Evolutionary conservation across 2,113 vertebrate genomes (phyloP).

Genomic region (Ardeotis arabs): DNA sequence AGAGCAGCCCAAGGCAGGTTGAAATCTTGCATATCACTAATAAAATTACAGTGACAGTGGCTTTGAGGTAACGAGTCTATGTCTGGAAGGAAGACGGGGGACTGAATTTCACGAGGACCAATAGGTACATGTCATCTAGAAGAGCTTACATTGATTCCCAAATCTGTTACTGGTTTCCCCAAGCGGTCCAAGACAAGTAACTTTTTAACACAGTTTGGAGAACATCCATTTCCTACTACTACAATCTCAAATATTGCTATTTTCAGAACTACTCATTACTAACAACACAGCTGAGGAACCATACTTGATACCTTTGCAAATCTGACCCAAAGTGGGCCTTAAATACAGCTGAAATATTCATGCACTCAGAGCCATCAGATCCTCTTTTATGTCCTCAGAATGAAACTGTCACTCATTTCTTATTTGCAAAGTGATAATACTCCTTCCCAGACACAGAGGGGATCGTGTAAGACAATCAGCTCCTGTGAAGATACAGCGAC

Average conservation of each 20-base stretch:
- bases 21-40: not conserved
- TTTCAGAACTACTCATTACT: not conserved
- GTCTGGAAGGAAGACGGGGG: not conserved
- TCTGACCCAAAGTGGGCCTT: not conserved
- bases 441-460: not conserved
- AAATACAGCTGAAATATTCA: not conserved
- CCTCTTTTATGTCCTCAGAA: not conserved
- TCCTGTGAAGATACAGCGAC: not conserved
- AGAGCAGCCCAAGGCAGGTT: not conserved
- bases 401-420: not conserved
- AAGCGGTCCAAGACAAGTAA: not conserved
- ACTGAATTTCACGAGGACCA: not conserved
- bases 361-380: not conserved
- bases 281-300: not conserved
- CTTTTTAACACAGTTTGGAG: not conserved
- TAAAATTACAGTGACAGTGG: not conserved
- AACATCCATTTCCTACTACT: not conserved
- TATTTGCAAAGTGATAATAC: slow-evolving; percentile 2
- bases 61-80: not conserved
- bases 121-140: not conserved
- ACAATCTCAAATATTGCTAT: not conserved
- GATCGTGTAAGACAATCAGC: not conserved
- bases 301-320: not conserved
- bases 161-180: not conserved
- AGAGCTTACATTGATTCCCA: not conserved